Base-by-base conservation (phyloP, 2,888 invertebrate species). In the Gibbula magus region DNA sequence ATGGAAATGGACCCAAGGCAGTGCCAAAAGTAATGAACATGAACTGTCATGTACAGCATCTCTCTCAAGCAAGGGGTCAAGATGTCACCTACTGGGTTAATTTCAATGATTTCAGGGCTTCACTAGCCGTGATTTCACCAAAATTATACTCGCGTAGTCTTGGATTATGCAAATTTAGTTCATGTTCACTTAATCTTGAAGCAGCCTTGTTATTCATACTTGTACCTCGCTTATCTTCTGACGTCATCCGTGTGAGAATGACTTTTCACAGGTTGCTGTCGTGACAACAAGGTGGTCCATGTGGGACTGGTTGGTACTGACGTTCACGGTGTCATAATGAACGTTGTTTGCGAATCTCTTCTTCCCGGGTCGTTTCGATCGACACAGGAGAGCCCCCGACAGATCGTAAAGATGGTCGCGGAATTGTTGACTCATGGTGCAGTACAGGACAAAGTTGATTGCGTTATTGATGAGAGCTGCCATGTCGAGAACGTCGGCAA, bases 371-470 rank as follows among this genome's bases (percentile, higher is more conserved):
- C 53, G 35, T 20, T 52, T 20, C 10, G 51, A n/a, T 20, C 54
- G 32, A 39, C 61, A 77, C 2, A 45, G 20, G 20, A 77, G 29
- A 74, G 73, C 77, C 5, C 73, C 77, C 16, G 45, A 75, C 88
- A 96, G 93, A 89, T 95, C 95, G 16, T 89, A 88, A 35, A 94
- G 93, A 7, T 93, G 93, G 76, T 93, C 91, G 16, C 98, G 94
- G 92, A 98, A 98, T 94, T 98, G 98, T 85, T 96, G 95, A 81
- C 97, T 97, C 98, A 98, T 98, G 78, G 96, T 95, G 90, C 98
- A 98, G 92, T 98, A 98, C 75, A 98, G 94, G 81, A 98, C 95
- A 91, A 98, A 98, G 93, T 97, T 98, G 82, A 98, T 96, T 0
- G 97, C 96, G 5, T 97, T 97, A 93, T 98, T 98, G 87, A 97